Evolutionary conservation across 2,113 vertebrate species (phyloP).

Genomic region (Mugil cephalus): DNA sequence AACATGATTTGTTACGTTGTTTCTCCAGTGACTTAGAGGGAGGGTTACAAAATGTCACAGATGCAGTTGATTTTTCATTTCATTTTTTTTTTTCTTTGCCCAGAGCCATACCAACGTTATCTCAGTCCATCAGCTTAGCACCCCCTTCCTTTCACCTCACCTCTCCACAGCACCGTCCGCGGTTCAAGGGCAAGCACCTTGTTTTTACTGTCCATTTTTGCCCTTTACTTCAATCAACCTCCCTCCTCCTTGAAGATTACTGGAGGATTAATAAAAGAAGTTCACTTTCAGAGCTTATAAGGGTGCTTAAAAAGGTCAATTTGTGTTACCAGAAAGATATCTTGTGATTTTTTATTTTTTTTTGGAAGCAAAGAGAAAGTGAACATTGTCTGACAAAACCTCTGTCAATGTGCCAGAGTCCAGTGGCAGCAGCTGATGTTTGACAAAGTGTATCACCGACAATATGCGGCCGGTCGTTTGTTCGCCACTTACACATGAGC

Average conservation of each 20-base stretch:
- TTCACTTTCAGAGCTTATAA: slow-evolving; percentile 27
- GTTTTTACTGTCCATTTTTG: slow-evolving; percentile 64
- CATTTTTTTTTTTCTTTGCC: slow-evolving; percentile 5
- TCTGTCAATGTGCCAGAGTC: slow-evolving; percentile 66
- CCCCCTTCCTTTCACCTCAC: slow-evolving; percentile 36
- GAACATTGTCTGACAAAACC: slow-evolving; percentile 62
- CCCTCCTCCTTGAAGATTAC: slow-evolving; percentile 63
- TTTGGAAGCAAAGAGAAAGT: slow-evolving; percentile 38
- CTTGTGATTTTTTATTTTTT: slow-evolving; percentile 45
- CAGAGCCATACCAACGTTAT: slow-evolving; percentile 52
- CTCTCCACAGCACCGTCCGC: slow-evolving; percentile 29
- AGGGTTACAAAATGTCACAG: too few species aligned
- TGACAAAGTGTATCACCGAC: slow-evolving; percentile 76
- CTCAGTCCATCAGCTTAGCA: slow-evolving; percentile 61
- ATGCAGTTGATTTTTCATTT: neutral
- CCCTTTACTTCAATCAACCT: slow-evolving; percentile 75
- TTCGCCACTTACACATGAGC: slow-evolving; percentile 51
- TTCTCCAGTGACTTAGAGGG: too few species aligned
- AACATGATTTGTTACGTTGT: neutral
- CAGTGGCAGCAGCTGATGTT: slow-evolving; percentile 71
- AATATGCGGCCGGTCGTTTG: slow-evolving; percentile 64
- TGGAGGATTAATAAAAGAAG: slow-evolving; percentile 69
- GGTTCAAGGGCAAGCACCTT: slow-evolving; percentile 73
- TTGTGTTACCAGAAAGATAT: slow-evolving; percentile 43
- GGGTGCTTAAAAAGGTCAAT: slow-evolving; percentile 67